phyloP scores from a whole-genome alignment of 2,888 invertebrate species.

The Drosophila picticornis region DNA sequence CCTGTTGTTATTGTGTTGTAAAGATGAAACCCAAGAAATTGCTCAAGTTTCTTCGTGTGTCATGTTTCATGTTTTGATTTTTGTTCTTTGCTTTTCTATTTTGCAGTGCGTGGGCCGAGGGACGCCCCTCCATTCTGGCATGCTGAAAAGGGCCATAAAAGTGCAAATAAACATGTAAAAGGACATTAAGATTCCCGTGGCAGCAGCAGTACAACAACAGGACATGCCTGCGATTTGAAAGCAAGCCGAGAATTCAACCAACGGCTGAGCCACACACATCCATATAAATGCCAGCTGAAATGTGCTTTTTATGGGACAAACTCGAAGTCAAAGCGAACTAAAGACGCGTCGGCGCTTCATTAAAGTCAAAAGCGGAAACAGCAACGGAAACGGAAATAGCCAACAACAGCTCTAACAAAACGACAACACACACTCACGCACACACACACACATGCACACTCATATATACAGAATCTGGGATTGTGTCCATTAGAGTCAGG shows the following conservation, averaged over 20 bases:
- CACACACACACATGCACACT: constrained; percentile 2
- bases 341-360: constrained; percentile 71
- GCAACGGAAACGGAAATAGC: constrained; percentile 59
- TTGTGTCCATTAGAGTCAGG: constrained; percentile 45
- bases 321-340: constrained; percentile 40
- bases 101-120: constrained; percentile 38
- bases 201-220: constrained; percentile 26
- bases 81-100: constrained; percentile 52
- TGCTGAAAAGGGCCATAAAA: constrained; percentile 62
- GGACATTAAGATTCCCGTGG: constrained; percentile 66
- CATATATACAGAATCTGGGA: neutral
- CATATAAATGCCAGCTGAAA: constrained; percentile 60
- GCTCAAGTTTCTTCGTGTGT: constrained; percentile 7
- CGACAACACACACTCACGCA: constrained; percentile 7
- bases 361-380: constrained; percentile 69
- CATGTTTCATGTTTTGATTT: constrained; percentile 44
- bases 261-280: constrained; percentile 16
- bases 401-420: constrained; percentile 36
- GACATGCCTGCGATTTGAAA: constrained; percentile 46
- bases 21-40: constrained; percentile 4
- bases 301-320: constrained; percentile 71
- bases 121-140: constrained; percentile 26
- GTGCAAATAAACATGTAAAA: constrained; percentile 76
- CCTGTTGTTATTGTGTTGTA: constrained; percentile 7
- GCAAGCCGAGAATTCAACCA: constrained; percentile 4